Evolutionary conservation across 64 coral and sea anemone genomes (phyloP).

Genomic region (Anthopleura sola): DNA sequence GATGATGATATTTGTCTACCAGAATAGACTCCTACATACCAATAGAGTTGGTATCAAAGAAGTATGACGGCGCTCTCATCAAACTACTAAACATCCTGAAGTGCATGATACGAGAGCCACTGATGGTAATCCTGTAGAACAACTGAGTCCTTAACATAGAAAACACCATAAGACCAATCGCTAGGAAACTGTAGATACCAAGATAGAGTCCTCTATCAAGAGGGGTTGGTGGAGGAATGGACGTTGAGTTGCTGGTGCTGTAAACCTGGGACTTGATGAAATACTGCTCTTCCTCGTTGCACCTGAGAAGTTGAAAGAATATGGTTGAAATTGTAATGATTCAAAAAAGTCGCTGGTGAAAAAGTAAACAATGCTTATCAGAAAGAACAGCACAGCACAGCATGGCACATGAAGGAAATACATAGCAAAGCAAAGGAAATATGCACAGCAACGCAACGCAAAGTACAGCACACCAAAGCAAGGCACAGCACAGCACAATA

Average conservation of each 20-base stretch:
- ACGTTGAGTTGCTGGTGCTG: constrained; percentile 24
- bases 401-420: too few relatives aligned
- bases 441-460: too few relatives aligned
- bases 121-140: constrained; percentile 67
- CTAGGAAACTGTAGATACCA: constrained; percentile 54
- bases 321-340: neutral
- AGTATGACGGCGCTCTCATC: constrained; percentile 63
- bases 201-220: constrained; percentile 52
- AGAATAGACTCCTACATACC: constrained; percentile 16
- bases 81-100: constrained; percentile 57
- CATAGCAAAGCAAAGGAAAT: too few relatives aligned
- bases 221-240: neutral
- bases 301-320: constrained; percentile 32
- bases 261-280: constrained; percentile 3
- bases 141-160: constrained; percentile 51
- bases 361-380: too few relatives aligned
- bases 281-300: constrained; percentile 67
- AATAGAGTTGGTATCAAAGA: constrained; percentile 90
- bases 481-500: too few relatives aligned
- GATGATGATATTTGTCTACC: neutral
- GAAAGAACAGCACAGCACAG: too few relatives aligned
- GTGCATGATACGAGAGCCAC: constrained; percentile 64
- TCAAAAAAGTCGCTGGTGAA: too few relatives aligned
- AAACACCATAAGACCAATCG: constrained; percentile 54
- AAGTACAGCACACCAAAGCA: too few relatives aligned